Base-by-base conservation (phyloP, 2,888 invertebrate genomes). In the Synergus umbraculus region DNA sequence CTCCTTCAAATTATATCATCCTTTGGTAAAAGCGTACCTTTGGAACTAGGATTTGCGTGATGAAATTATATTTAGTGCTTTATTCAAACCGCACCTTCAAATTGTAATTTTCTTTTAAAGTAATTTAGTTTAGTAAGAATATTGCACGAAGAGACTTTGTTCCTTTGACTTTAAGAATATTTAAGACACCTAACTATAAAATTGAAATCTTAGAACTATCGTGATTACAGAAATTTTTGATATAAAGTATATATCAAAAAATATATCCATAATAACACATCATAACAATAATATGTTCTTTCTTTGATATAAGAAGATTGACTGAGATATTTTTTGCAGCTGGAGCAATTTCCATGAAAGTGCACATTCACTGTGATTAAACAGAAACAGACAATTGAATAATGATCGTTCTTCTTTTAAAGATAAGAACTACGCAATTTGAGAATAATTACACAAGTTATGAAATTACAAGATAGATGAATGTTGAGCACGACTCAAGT, bases 1-100 rank as follows among this genome's bases (percentile, higher is more conserved):
- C 54, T 54, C 37, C 54, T n/a, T 73, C 73, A 73, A 73, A 54
- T 49, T 73, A 73, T 49, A 73, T 54, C 49, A 73, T 73, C 29
- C 49, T 15, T 73, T n/a, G 73, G 49, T n/a, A 73, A 37, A 54
- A 54, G n/a, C 69, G 44, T 37, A 54, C n/a, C n/a, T 54, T 73
- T n/a, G n/a, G 13, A 37, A 4, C 73, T 49, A 73, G 60, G 12
- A 60, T 60, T 29, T 73, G 3, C 12, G 7, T 73, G 37, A 54
- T 73, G 15, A 54, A 49, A 73, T 73, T 37, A n/a, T 9, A 54
- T n/a, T n/a, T n/a, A 54, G 54, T 54, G n/a, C n/a, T n/a, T 54
- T 9, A 54, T 54, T 54, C 54, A n/a, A 54, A 54, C 8, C n/a
- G 9, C 9, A 9, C n/a, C 54, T 54, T n/a, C 0, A 54, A 54